These are phyloP conservation scores for Batillaria attramentaria DNA, from an alignment of 1,140 invertebrate genomes.

Conservation along the genomic window DNA sequence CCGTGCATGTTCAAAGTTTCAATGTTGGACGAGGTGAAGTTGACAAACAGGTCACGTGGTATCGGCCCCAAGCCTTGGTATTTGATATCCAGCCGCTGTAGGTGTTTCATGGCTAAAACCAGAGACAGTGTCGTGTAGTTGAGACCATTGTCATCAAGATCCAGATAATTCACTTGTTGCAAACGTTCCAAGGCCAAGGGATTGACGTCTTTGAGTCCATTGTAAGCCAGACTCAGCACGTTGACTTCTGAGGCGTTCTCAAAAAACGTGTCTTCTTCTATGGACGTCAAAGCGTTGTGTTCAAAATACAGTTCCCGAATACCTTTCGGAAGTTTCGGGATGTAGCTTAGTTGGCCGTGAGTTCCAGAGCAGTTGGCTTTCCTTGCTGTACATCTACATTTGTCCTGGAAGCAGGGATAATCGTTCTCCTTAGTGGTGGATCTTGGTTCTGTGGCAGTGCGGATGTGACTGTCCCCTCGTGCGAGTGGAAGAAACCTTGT, in stretches of 20 bases:
- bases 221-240: not conserved
- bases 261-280: not conserved
- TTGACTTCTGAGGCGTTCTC: not conserved
- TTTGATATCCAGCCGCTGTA: no score
- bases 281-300: not conserved
- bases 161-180: not conserved
- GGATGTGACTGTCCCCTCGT: no score
- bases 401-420: not conserved
- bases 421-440: no score
- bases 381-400: not conserved
- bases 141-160: not conserved
- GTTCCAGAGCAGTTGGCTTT: not conserved
- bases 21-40: no score
- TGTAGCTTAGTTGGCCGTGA: not conserved
- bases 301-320: not conserved
- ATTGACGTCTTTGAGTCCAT: not conserved
- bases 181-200: not conserved
- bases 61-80: no score
- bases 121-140: no score
- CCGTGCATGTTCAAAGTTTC: no score
- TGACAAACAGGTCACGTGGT: no score
- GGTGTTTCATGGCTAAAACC: no score
- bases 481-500: no score
- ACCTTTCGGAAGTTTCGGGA: not conserved
- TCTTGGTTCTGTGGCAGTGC: no score